Evolutionary conservation across 2,113 vertebrate species (phyloP).

Genomic region (Pituophis catenifer): DNA sequence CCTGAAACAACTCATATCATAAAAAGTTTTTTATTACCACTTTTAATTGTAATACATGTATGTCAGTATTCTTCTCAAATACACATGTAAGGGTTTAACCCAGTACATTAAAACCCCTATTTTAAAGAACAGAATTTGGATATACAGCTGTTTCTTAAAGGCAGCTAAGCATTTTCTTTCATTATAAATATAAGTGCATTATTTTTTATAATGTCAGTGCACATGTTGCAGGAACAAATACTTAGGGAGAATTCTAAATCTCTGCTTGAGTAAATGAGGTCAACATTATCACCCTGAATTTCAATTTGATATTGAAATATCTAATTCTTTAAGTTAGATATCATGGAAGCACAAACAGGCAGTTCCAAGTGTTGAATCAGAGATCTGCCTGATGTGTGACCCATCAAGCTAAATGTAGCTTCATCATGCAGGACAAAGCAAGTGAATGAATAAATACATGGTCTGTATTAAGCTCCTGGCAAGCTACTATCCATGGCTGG

Average conservation of each 20-base stretch:
- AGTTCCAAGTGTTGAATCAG: neutral
- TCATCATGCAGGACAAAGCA: neutral
- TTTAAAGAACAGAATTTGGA: neutral
- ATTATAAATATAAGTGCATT: neutral
- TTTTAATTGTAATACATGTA: slow-evolving; percentile 1
- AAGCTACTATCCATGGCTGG: neutral
- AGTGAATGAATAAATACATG: neutral
- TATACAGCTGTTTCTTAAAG: neutral
- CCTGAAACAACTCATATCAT: neutral
- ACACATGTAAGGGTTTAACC: slow-evolving; percentile 20
- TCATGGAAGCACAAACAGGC: neutral
- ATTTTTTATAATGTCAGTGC: neutral
- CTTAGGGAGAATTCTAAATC: neutral
- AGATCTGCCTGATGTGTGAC: neutral
- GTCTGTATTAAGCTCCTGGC: neutral
- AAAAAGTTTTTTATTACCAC: neutral
- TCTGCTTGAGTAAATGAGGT: neutral
- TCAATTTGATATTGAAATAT: neutral
- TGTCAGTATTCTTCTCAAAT: slow-evolving; percentile 73
- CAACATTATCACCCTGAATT: slow-evolving; percentile 5
- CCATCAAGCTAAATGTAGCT: neutral
- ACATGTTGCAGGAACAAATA: neutral
- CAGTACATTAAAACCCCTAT: neutral
- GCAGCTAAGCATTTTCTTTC: neutral
- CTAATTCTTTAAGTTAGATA: neutral